Evolutionary conservation across 2,888 invertebrate species (phyloP).

Genomic region (Embidobia sp.): DNA sequence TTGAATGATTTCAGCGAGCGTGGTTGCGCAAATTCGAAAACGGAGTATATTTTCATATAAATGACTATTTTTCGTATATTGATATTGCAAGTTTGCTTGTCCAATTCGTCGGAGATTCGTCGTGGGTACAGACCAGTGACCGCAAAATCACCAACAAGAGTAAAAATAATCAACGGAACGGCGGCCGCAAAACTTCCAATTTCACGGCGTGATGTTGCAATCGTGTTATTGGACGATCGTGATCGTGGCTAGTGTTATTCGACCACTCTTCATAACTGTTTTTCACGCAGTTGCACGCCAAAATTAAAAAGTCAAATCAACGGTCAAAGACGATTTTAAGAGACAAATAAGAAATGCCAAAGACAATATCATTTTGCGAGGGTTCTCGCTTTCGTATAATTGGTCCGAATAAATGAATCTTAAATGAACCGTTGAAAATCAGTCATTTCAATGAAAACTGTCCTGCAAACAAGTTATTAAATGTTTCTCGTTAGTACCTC

Average conservation of each 20-base stretch:
- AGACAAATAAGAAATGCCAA: conserved; percentile 35
- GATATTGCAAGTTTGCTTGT: conserved; percentile 39
- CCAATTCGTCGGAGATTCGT: conserved; percentile 42
- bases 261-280: conserved; percentile 53
- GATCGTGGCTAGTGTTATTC: conserved; percentile 55
- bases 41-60: conserved; percentile 46
- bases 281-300: conserved; percentile 35
- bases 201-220: conserved; percentile 56
- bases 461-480: conserved; percentile 44
- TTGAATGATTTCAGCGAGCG: conserved; percentile 5
- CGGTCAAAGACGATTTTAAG: conserved; percentile 23
- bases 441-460: conserved; percentile 8
- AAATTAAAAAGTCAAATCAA: conserved; percentile 63
- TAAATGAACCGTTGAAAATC: conserved; percentile 11
- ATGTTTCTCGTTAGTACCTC: not conserved
- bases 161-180: conserved; percentile 62
- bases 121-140: conserved; percentile 42
- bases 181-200: conserved; percentile 51
- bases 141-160: conserved; percentile 59
- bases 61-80: conserved; percentile 37
- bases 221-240: conserved; percentile 58
- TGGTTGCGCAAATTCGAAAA: conserved; percentile 42
- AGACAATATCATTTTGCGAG: conserved; percentile 37
- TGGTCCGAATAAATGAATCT: conserved; percentile 45
- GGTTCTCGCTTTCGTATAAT: conserved; percentile 23